Base-by-base conservation (phyloP, 1,140 invertebrate genomes). In the Diabrotica virgifera region DNA sequence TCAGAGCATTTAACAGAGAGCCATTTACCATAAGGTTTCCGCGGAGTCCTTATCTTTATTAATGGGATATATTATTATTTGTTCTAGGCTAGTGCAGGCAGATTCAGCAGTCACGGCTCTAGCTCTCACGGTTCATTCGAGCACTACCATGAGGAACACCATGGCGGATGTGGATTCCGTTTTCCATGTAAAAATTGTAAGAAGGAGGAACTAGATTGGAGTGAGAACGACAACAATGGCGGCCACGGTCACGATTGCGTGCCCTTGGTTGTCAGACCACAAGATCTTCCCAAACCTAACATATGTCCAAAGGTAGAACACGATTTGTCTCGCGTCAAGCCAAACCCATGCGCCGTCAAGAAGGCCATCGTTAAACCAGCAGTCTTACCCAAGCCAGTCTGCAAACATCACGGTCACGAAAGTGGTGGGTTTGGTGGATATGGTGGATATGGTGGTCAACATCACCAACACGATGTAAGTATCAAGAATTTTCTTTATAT, bases 311-410 rank as follows among this genome's bases (percentile, higher is more conserved):
- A 4, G 6, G 40, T 46, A 6, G 40, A 8, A 8, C 4, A 5
- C n/a, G 40, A 46, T 46, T n/a, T 46, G 8, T 10, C 8, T n/a
- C 4, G n/a, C 8, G 40, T 46, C 5, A 13, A 57, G 9, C 36
- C 62, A n/a, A 52, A 52, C 6, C 62, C 62, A 57, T 57, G 62
- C 14, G 55, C 55, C n/a, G n/a, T 36, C 13, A 63, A 56, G n/a
- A 63, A 63, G 46, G 62, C 62, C 13, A 63, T 63, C 13, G 62
- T 63, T 10, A 63, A 63, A 37, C 54, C 62, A 24, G 62, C 62
- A 11, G 40, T 63, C 8, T 35, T 63, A 9, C 62, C 62, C 8
- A 56, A 56, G 46, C 62, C 62, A 5, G 52, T 62, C 10, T 62
- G n/a, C 36, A 24, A 36, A 36, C 11, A 53, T 7, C 53, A 46